Base-by-base conservation (phyloP, 2,797 vertebrate species). In the Ataeniobius toweri region DNA sequence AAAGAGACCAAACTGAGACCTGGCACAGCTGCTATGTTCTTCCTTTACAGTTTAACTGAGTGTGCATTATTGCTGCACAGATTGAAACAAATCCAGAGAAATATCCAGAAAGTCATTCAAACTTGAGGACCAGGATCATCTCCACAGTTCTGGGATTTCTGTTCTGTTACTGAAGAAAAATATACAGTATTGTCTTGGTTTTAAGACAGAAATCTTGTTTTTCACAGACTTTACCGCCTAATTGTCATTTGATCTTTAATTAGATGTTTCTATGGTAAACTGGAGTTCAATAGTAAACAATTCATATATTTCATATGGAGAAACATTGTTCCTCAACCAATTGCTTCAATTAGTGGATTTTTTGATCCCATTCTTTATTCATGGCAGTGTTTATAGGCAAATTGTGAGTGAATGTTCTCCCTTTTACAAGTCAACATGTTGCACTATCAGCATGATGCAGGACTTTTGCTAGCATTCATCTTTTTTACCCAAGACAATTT, bases 1-100 rank as follows among this genome's bases (percentile, higher is more conserved):
- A 74, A 31, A 86, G 74, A 69, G 67, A 22, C 28, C 72, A 73
- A n/a, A 82, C 83, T 78, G 80, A 84, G 63, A 81, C 69, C 78
- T 74, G 77, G 81, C 76, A 58, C 73, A 16, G 1, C 58, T 56
- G 12, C 71, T 41, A 20, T 75, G 24, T 63, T 69, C 55, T 73
- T 71, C 56, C 51, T 39, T 78, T 53, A 63, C 39, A 67, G 36
- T 65, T 6, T 44, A 61, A 48, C 39, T 68, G 24, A 81, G 78
- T 26, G 74, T 36, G 41, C 67, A n/a, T 0, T 78, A 79, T 84
- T 48, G 44, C 48, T 77, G 26, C 36, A n/a, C 31, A 53, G 18
- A 20, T 53, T 41, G 10, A 67, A 41, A 12, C 14, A 67, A 24
- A 41, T 67, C 63, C 63, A 41, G 31, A 22, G 36, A 67, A 67